These are phyloP conservation scores for Caloenas nicobarica DNA, from an alignment of 2,113 vertebrate species.

Conservation along the genomic window DNA sequence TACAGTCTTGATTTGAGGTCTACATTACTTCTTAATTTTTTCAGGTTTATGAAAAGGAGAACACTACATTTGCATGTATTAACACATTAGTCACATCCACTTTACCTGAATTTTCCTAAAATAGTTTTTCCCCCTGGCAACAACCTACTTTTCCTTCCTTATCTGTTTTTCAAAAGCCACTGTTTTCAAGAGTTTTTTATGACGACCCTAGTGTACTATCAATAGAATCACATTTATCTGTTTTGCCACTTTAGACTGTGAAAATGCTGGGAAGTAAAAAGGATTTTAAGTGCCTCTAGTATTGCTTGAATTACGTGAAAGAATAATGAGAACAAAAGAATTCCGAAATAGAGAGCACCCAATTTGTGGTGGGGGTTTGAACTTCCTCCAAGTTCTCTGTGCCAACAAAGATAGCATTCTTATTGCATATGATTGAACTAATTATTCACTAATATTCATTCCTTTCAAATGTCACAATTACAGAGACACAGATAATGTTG, in stretches of 20 bases:
- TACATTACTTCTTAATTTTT: background rate
- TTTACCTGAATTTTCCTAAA: background rate
- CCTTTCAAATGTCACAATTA: background rate
- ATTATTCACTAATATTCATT: background rate
- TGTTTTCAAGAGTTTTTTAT: background rate
- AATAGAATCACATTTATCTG: background rate
- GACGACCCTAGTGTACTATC: background rate
- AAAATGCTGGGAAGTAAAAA: slow-evolving; percentile 2
- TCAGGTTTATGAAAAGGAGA: background rate
- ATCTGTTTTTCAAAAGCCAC: background rate
- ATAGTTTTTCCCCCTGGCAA: background rate
- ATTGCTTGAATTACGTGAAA: background rate
- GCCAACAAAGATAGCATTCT: background rate
- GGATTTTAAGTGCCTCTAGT: background rate
- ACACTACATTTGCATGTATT: background rate
- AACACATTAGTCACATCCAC: background rate
- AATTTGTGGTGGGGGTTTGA: background rate
- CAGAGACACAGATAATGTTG: background rate
- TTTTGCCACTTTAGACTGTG: background rate
- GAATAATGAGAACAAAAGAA: background rate
- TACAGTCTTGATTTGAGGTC: background rate
- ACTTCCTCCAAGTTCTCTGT: background rate
- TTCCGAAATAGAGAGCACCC: background rate
- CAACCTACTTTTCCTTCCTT: background rate
- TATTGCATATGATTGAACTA: background rate